These are phyloP conservation scores for Sisyra nigra DNA, from an alignment of 2,888 invertebrate genomes.

Conservation along the genomic window DNA sequence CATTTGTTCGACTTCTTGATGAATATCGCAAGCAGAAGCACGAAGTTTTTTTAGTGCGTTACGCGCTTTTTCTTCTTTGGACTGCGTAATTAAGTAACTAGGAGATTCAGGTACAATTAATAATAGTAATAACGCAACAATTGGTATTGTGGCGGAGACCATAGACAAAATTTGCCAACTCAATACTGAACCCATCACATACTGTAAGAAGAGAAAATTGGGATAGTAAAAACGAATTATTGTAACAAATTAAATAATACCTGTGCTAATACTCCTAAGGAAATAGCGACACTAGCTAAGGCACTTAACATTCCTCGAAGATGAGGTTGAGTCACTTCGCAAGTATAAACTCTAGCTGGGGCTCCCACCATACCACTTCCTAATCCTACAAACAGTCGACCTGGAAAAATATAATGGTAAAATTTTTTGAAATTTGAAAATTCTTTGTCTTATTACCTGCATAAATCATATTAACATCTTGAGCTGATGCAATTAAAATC, in stretches of 20 bases:
- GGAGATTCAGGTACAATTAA: slow-evolving; percentile 55
- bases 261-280: slow-evolving; percentile 47
- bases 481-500: slow-evolving; percentile 41
- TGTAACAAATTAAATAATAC: slow-evolving; percentile 16
- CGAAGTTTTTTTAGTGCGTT: slow-evolving; percentile 39
- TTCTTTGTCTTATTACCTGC: slow-evolving; percentile 25
- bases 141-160: slow-evolving; percentile 41
- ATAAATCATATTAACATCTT: slow-evolving; percentile 43
- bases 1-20: slow-evolving; percentile 42
- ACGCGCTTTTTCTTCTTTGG: slow-evolving; percentile 40
- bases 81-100: slow-evolving; percentile 46
- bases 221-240: not conserved
- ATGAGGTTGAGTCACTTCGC: slow-evolving; percentile 56
- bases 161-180: slow-evolving; percentile 48
- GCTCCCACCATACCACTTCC: slow-evolving; percentile 60
- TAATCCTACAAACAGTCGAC: slow-evolving; percentile 46
- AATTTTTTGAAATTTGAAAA: not conserved
- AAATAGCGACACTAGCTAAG: slow-evolving; percentile 52
- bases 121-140: slow-evolving; percentile 40
- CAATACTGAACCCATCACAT: slow-evolving; percentile 40
- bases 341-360: slow-evolving; percentile 51
- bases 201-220: slow-evolving; percentile 26
- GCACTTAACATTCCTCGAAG: slow-evolving; percentile 59
- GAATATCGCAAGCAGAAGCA: slow-evolving; percentile 42
- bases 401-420: slow-evolving; percentile 18